Evolutionary conservation across 2,888 invertebrate species (phyloP).

Genomic region (Caenorhabditis doughertyi): DNA sequence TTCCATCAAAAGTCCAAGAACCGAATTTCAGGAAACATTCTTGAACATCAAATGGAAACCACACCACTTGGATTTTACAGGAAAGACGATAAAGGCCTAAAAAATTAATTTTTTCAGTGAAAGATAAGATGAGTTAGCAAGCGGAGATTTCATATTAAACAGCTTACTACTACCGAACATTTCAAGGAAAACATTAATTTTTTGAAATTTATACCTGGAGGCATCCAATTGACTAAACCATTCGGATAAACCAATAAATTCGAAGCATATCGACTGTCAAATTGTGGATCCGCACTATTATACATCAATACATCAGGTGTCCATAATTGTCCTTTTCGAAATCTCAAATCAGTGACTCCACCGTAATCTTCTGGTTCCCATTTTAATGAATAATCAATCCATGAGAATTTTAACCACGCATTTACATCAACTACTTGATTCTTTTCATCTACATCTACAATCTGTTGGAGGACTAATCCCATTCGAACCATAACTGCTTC

Average conservation of each 20-base stretch:
- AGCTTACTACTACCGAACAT: too few species aligned
- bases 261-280: slow-evolving; percentile 97
- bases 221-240: slow-evolving; percentile 96
- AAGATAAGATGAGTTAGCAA: too few species aligned
- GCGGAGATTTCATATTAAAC: too few species aligned
- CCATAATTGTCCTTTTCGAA: slow-evolving; percentile 73
- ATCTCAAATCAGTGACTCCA: slow-evolving; percentile 73
- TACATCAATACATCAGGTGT: slow-evolving; percentile 78
- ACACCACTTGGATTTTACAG: slow-evolving; percentile 98
- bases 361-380: slow-evolving; percentile 75
- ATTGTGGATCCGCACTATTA: slow-evolving; percentile 94
- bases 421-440: slow-evolving; percentile 77
- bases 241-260: slow-evolving; percentile 96
- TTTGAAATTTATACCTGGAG: slow-evolving; percentile 86
- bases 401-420: slow-evolving; percentile 75
- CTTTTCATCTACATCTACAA: slow-evolving; percentile 72
- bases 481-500: slow-evolving; percentile 73
- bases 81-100: slow-evolving; percentile 76
- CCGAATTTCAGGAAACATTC: slow-evolving; percentile 78
- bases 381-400: slow-evolving; percentile 73
- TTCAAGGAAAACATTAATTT: not conserved
- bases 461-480: slow-evolving; percentile 67
- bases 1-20: slow-evolving; percentile 79
- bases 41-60: slow-evolving; percentile 99
- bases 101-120: too few species aligned